These are phyloP conservation scores for Nomada fucata DNA, from an alignment of 2,888 invertebrate genomes.

Conservation along the genomic window DNA sequence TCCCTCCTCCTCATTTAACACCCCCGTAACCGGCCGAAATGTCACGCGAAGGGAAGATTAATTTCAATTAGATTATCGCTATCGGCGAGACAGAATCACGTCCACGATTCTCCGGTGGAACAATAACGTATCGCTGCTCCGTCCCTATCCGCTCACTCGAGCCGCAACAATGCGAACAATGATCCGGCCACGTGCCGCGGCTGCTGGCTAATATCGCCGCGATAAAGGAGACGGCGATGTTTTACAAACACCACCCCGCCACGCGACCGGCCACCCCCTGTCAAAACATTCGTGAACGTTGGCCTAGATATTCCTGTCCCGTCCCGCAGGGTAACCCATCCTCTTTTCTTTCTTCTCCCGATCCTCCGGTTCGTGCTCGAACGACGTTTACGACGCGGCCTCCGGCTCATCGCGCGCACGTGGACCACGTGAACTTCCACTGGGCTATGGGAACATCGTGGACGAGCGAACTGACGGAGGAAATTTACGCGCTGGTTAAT, in stretches of 20 bases:
- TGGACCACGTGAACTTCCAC: constrained; percentile 9
- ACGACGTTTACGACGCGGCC: constrained; percentile 13
- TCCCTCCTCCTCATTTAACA: too few relatives aligned
- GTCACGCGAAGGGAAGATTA: constrained; percentile 58
- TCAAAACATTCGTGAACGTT: constrained; percentile 80
- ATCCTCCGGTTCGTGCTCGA: not conserved
- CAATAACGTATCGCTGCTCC: constrained; percentile 75
- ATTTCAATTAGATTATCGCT: constrained; percentile 79
- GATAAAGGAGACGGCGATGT: constrained; percentile 82
- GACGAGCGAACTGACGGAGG: not conserved
- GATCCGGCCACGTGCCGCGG: constrained; percentile 70
- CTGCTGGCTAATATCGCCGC: constrained; percentile 80
- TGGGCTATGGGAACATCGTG: not conserved
- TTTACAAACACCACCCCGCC: constrained; percentile 83
- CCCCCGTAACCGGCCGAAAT: not conserved
- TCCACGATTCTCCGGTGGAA: constrained; percentile 47
- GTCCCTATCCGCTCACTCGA: constrained; percentile 78
- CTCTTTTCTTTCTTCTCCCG: constrained; percentile 5
- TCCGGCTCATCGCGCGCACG: constrained; percentile 7
- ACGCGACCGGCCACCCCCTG: constrained; percentile 81
- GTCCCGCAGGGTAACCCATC: constrained; percentile 42
- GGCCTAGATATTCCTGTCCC: constrained; percentile 25
- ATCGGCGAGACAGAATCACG: constrained; percentile 72
- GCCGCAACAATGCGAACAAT: constrained; percentile 81
- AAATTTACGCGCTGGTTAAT: not conserved